Base-by-base conservation (phyloP, 92 coral and sea anemone species). In the Parazoanthus swiftii region DNA sequence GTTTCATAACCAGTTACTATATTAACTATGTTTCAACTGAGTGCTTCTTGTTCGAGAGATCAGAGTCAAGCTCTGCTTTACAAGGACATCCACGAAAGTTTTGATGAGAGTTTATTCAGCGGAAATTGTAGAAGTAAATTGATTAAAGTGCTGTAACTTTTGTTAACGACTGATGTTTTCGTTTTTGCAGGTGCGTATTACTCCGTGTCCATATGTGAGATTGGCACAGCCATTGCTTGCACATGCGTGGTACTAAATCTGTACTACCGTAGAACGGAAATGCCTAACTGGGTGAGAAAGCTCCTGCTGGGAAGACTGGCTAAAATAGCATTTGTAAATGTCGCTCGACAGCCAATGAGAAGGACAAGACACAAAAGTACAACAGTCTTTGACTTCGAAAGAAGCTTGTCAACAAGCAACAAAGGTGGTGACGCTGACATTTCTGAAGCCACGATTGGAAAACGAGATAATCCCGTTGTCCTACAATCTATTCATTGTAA, bases 201-300 rank as follows among this genome's bases (percentile, higher is more conserved):
- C 90, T 93, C 93, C 26, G 82, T 90, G 37, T 90, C 94, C 48
- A 95, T 91, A 23, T 82, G 89, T 29, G 92, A 89, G 35, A 95
- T 95, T 71, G 94, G 94, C 42, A 38, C 90, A 66, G 98, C 95
- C n/a, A 91, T 95, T 35, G 91, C 91, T 21, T 89, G 90, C 14
- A 93, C 98, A 0, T 93, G 94, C 56, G 75, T 93, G 8, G 91
- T 95, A 14, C 81, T 95, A 65, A 95, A 95, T 75, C 88, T 95
- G 86, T 91, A 95, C 89, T 95, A 95, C 92, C 89, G 90, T 82
- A 90, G 88, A 71, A 95, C 98, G 23, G 82, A 90, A 46, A 95
- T 95, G 98, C 94, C 98, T 3, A 67, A 81, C 3, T 95, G 98
- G 94, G 63, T 95, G 68, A 90, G 87, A 76, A 80, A 72, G 29